phyloP scores from a whole-genome alignment of 1,140 invertebrate species.

The Coenobita brevimanus region DNA sequence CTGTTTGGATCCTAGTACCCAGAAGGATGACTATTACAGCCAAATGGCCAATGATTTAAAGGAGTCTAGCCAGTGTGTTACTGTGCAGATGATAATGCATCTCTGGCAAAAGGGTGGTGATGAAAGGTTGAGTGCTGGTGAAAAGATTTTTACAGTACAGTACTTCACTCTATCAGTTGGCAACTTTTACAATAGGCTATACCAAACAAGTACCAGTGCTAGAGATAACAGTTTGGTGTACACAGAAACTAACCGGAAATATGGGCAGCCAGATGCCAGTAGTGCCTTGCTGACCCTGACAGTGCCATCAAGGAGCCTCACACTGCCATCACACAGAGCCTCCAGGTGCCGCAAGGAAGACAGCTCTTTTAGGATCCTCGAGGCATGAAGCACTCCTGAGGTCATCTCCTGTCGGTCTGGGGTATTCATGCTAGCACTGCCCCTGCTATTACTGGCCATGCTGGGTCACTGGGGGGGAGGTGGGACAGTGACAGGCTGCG shows the following conservation, averaged over 20 bases:
- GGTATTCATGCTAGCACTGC: background rate
- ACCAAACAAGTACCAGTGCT: background rate
- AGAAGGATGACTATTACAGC: too few relatives aligned
- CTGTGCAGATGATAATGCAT: too few relatives aligned
- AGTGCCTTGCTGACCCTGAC: constrained; percentile 50
- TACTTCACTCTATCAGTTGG: too few relatives aligned
- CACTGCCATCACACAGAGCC: constrained; percentile 40
- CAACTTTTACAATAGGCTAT: background rate
- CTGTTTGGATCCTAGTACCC: too few relatives aligned
- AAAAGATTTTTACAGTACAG: too few relatives aligned
- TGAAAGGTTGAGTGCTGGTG: too few relatives aligned
- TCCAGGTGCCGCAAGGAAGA: constrained; percentile 23
- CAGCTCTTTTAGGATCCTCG: constrained; percentile 34
- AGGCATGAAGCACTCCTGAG: constrained; percentile 32
- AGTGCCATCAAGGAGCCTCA: constrained; percentile 38
- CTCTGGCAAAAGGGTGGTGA: too few relatives aligned
- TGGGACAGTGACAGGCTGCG: too few relatives aligned
- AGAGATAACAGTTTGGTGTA: background rate
- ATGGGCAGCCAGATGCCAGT: constrained; percentile 48
- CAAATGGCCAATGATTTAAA: too few relatives aligned
- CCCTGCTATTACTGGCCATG: too few relatives aligned
- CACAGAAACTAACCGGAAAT: constrained; percentile 41
- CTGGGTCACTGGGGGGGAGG: too few relatives aligned
- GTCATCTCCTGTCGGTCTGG: constrained; percentile 42
- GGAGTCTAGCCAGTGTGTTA: too few relatives aligned